phyloP scores from a whole-genome alignment of 1,140 invertebrate species.

The Drosophila funebris region DNA sequence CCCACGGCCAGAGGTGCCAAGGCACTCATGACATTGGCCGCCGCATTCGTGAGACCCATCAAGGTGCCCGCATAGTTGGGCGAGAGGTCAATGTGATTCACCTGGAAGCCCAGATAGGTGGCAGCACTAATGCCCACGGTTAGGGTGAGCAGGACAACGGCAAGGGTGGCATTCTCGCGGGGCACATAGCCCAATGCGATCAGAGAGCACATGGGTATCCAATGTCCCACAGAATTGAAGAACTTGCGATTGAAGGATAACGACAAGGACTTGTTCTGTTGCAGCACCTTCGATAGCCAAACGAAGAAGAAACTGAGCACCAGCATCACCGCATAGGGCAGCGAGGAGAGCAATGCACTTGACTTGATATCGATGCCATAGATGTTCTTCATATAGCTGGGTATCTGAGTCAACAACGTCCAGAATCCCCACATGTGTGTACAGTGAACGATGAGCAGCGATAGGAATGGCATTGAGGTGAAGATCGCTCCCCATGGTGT shows the following conservation, averaged over 20 bases:
- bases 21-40: conserved; percentile 90
- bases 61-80: conserved; percentile 91
- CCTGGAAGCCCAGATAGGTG: conserved; percentile 89
- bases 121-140: conserved; percentile 92
- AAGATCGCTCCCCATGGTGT: conserved; percentile 91
- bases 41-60: conserved; percentile 89
- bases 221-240: conserved; percentile 87
- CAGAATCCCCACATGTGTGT: conserved; percentile 98
- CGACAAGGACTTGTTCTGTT: conserved; percentile 85
- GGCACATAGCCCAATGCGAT: conserved; percentile 87
- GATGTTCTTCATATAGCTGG: conserved; percentile 93
- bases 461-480: conserved; percentile 92
- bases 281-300: conserved; percentile 87
- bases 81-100: conserved; percentile 90
- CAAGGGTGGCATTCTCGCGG: conserved; percentile 84
- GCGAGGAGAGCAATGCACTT: conserved; percentile 89
- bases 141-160: conserved; percentile 87
- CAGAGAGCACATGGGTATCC: conserved; percentile 87
- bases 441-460: conserved; percentile 92
- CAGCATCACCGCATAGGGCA: conserved; percentile 92
- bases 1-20: conserved; percentile 88
- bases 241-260: conserved; percentile 87
- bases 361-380: conserved; percentile 91
- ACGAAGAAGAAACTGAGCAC: conserved; percentile 88
- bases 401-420: conserved; percentile 95